These are phyloP conservation scores for Takifugu ocellatus DNA, from an alignment of 2,797 vertebrate genomes.

Conservation along the genomic window DNA sequence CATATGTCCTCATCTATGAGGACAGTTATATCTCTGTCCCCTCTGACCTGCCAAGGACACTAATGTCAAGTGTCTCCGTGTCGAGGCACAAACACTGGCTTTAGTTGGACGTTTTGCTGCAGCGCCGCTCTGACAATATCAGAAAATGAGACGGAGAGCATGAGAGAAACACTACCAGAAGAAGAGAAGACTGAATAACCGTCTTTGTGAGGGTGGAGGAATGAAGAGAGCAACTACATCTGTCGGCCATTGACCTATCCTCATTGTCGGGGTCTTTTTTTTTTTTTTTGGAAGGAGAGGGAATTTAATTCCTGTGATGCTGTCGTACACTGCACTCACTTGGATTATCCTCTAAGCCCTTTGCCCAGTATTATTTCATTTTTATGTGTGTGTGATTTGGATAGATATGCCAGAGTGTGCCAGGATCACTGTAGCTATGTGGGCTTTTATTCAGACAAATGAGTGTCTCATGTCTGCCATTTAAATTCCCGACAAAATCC, in stretches of 20 bases:
- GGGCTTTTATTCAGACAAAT: conserved; percentile 50
- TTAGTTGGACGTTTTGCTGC: no score
- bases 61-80: conserved; percentile 38
- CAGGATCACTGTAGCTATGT: conserved; percentile 34
- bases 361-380: conserved; percentile 72
- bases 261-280: conserved; percentile 58
- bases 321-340: conserved; percentile 65
- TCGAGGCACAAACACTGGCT: conserved; percentile 13
- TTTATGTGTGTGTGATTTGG: conserved; percentile 38
- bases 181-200: no score
- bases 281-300: conserved; percentile 62
- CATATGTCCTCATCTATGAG: conserved; percentile 27
- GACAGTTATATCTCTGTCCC: conserved; percentile 34
- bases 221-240: conserved; percentile 38
- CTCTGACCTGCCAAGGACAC: conserved; percentile 33
- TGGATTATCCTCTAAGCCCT: conserved; percentile 77
- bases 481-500: conserved; percentile 56
- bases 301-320: conserved; percentile 73
- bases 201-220: no score
- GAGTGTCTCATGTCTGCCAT: conserved; percentile 43
- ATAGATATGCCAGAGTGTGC: conserved; percentile 27
- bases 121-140: no score
- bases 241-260: conserved; percentile 49
- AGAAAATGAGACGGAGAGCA: no score
- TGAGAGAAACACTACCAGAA: no score